Evolutionary conservation across 2,797 vertebrate species (phyloP).

Genomic region (Strix occidentalis): DNA sequence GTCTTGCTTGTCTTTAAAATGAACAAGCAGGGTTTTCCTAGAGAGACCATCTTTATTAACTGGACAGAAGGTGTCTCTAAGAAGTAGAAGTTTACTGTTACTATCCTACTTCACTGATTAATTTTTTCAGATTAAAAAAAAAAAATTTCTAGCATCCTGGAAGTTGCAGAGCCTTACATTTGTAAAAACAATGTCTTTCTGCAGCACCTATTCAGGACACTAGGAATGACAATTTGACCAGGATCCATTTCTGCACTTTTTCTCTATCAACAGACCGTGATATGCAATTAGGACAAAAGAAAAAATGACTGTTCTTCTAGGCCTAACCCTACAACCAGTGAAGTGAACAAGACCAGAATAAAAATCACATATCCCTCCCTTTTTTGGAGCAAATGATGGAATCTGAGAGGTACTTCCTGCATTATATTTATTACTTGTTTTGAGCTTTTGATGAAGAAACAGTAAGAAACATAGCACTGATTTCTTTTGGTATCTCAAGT

Average conservation of each 20-base stretch:
- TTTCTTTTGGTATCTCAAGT: not conserved
- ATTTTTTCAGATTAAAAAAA: not conserved
- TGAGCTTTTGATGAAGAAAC: not conserved
- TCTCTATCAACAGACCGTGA: not conserved
- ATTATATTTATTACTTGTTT: not conserved
- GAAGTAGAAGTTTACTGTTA: not conserved
- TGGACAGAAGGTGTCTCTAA: not conserved
- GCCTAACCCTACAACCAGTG: not conserved
- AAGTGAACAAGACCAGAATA: not conserved
- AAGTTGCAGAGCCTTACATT: not conserved
- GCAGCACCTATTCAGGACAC: not conserved
- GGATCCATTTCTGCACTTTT: not conserved
- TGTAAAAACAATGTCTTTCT: not conserved
- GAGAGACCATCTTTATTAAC: not conserved
- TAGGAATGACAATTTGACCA: not conserved
- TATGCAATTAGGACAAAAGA: not conserved
- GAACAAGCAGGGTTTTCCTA: not conserved
- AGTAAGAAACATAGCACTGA: not conserved
- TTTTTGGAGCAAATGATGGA: not conserved
- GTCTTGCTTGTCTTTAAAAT: not conserved
- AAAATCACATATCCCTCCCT: not conserved
- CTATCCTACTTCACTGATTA: not conserved
- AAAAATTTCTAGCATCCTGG: not conserved
- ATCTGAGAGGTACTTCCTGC: not conserved
- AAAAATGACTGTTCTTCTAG: not conserved